Evolutionary conservation across 2,888 invertebrate species (phyloP), one percentile per base, ranked within the genome.

Genomic region (Tetragonula carbonaria): DNA sequence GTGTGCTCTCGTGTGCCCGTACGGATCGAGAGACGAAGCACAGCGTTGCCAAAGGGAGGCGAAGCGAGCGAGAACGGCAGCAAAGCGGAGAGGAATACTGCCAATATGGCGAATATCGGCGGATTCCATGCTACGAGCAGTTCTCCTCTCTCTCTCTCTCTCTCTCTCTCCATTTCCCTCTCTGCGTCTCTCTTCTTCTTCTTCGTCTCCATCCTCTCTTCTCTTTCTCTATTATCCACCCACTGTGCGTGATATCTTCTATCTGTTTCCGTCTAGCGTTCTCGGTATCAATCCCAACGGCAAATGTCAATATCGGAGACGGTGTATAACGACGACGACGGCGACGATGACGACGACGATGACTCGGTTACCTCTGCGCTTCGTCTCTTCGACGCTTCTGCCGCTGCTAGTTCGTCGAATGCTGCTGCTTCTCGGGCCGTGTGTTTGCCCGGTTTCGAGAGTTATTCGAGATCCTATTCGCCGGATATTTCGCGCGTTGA

Each of bases 81-180:
- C 71, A 71, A 86, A 88, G 86, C 82, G 80, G 77, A 87, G 89
- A 89, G 90, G 89, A 87, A 87, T 85, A 86, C 84, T 88, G 81
- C 81, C 90, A 88, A 91, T 90, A 90, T 91, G 88, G 88, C 90
- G 88, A 88, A 90, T 88, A 86, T 83, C 86, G 85, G 53, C 78
- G 81, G 83, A 86, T 80, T 82, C 82, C 80, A 79, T 86, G 84
- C 79, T 72, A 87, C 83, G 84, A 78, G 76, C 78, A 75, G 73
- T 62, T 74, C 68, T 66, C 71, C n/a, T 74, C 66, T 72, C 82
- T 72, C 55, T 57, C 57, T 55, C 63, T 67, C 67, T 33, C 62
- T 78, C 77, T 66, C 33, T 84, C 75, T 63, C 38, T 38, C 75
- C 63, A 59, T 78, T 66, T 59, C 65, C 50, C 50, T 57, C 38